Conservation (phyloP, 2,888 invertebrate genomes). For the Orchestes rusci region DNA sequence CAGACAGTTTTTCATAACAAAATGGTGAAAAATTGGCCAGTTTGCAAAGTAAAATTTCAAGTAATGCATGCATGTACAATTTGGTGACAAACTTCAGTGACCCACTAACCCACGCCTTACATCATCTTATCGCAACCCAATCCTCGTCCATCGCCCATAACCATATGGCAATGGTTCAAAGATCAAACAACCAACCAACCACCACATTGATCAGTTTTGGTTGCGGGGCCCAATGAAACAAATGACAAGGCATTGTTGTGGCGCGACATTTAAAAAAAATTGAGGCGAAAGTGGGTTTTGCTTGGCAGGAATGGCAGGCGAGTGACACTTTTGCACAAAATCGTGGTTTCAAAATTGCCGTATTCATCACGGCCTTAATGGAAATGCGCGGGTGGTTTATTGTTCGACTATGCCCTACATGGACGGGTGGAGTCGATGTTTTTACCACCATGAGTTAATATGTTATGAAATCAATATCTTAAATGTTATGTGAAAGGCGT, state of each 20-base stretch:
- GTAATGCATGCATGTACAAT: too few species aligned
- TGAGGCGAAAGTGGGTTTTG: slow-evolving; percentile 13
- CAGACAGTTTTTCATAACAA: too few species aligned
- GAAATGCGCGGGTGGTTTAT: slow-evolving; percentile 16
- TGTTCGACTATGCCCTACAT: slow-evolving; percentile 13
- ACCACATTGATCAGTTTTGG: slow-evolving; percentile 12
- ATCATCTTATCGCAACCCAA: too few species aligned
- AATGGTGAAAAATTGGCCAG: too few species aligned
- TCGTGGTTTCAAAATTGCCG: slow-evolving; percentile 15
- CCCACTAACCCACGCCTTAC: too few species aligned
- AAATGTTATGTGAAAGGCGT: background rate
- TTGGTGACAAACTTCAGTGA: too few species aligned
- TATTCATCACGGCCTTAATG: slow-evolving; percentile 2
- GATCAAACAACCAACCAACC: slow-evolving; percentile 7
- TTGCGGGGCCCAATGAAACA: slow-evolving; percentile 1
- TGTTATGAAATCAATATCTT: slow-evolving; percentile 6
- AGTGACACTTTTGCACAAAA: slow-evolving; percentile 19
- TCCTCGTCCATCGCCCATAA: too few species aligned
- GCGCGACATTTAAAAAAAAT: slow-evolving; percentile 14
- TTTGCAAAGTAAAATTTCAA: too few species aligned
- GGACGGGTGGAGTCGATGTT: slow-evolving; percentile 10
- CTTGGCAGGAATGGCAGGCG: slow-evolving; percentile 9
- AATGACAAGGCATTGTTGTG: slow-evolving; percentile 16
- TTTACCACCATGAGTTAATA: slow-evolving; percentile 1
- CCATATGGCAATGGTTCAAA: slow-evolving; percentile 11